Evolutionary conservation across 2,113 vertebrate species (phyloP), one percentile per base, ranked within the genome.

Genomic region (Podiceps cristatus): DNA sequence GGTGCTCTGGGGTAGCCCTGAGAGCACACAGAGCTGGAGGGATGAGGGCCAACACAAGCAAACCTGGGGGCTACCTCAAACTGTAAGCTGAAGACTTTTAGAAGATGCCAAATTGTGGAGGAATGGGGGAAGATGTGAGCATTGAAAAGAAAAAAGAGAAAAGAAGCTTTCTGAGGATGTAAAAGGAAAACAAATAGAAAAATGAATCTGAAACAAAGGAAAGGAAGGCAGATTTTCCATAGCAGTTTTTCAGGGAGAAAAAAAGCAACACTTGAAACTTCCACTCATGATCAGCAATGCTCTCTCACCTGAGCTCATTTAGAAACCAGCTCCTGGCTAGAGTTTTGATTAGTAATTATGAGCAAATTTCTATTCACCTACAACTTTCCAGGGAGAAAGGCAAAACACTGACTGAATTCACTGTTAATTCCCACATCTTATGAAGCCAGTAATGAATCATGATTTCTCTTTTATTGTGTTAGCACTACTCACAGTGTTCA

Each of bases 1-100:
- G 0, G 3, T 0, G 0, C 62, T 68, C 71, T 49, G 18, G 50
- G n/a, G 52, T 18, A 66, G 35, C 11, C 5, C n/a, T 0, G 0
- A n/a, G 5, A 75, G 24, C 60, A 77, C 4, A 3, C 17, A 64
- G 52, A 68, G 35, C 3, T 6, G 35, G 55, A 81, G 13, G 17
- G 22, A 20, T 35, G 42, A 78, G 27, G 24, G 24, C 11, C 45
- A 77, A 62, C 33, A 69, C 35, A 84, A 56, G 13, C 55, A 81
- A 62, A 90, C 45, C n/a, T 56, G 28, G 28, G 42, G 24, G 24
- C 55, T 81, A 42, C 47, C 47, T 67, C 29, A 18, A 82, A 33
- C 25, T 35, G 20, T 17, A 81, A 42, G 27, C 13, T 72, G 73
- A 78, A 87, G 45, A 77, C 63, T 52, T 69, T 80, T 58, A 71